These are phyloP conservation scores for Sebastes wilsoni DNA, from an alignment of 2,797 vertebrate genomes.

Conservation along the genomic window DNA sequence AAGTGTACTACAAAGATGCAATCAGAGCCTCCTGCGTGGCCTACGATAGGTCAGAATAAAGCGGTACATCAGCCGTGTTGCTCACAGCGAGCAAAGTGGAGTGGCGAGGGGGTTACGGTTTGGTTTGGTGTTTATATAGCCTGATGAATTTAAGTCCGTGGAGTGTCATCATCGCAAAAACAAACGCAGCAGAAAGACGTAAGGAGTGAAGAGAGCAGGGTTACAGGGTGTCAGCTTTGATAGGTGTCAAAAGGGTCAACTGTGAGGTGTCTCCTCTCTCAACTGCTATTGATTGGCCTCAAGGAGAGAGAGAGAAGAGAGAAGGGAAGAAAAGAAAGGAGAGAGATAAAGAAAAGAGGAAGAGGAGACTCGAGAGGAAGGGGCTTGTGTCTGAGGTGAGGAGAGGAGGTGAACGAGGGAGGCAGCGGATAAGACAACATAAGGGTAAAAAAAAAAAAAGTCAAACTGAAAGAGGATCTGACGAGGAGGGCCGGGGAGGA, in stretches of 20 bases:
- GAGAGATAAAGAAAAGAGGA: background rate
- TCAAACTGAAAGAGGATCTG: conserved; percentile 56
- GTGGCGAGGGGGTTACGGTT: background rate
- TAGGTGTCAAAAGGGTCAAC: conserved; percentile 50
- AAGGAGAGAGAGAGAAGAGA: background rate
- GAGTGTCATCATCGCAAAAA: background rate
- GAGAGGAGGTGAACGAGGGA: conserved; percentile 24
- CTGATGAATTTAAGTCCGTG: background rate
- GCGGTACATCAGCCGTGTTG: background rate
- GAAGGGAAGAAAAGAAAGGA: background rate
- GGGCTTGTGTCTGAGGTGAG: conserved; percentile 7
- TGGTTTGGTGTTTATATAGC: background rate
- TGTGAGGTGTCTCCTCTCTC: conserved; percentile 25
- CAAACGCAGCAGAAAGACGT: background rate
- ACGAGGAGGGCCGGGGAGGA: conserved; percentile 23
- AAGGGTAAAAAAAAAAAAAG: conserved; percentile 42
- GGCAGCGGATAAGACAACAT: conserved; percentile 15
- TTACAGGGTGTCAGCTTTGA: conserved; percentile 34
- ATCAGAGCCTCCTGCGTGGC: background rate
- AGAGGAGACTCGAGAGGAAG: background rate
- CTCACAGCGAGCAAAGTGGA: background rate
- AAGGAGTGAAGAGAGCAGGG: background rate
- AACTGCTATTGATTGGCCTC: conserved; percentile 35
- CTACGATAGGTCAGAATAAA: background rate
- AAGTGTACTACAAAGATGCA: background rate